Evolutionary conservation across 2,888 invertebrate genomes (phyloP).

Genomic region (Oligia strigilis): DNA sequence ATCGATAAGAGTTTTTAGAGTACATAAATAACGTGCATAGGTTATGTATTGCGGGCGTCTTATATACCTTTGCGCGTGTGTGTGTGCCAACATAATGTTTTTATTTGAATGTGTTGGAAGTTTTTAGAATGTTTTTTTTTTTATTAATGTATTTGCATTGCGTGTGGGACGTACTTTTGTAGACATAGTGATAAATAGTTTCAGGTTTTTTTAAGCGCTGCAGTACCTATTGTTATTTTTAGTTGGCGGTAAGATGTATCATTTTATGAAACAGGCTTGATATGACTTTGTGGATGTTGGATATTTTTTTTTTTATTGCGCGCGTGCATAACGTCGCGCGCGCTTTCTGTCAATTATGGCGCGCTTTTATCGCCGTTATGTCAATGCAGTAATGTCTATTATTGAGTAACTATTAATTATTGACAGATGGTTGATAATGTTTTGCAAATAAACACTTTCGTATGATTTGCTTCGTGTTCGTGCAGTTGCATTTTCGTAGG

Average conservation of each 20-base stretch:
- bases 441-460: conserved; percentile 33
- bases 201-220: conserved; percentile 45
- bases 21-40: conserved; percentile 62
- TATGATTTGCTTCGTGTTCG: not conserved
- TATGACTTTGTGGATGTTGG: conserved; percentile 8
- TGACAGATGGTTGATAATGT: conserved; percentile 27
- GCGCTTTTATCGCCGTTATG: conserved; percentile 51
- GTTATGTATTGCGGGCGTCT: conserved; percentile 70
- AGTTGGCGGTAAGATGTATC: conserved; percentile 39
- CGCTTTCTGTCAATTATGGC: conserved; percentile 35
- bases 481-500: conserved; percentile 5
- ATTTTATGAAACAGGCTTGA: conserved; percentile 32
- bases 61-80: conserved; percentile 64
- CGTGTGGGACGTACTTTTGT: conserved; percentile 42
- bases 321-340: conserved; percentile 31
- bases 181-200: conserved; percentile 23
- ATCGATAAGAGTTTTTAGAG: conserved; percentile 73
- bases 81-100: conserved; percentile 44
- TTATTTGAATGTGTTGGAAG: conserved; percentile 44
- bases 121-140: conserved; percentile 50
- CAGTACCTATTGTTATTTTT: conserved; percentile 51
- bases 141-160: conserved; percentile 34
- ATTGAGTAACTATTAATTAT: conserved; percentile 30
- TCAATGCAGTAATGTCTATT: conserved; percentile 45
- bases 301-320: conserved; percentile 27